Evolutionary conservation across 1,140 invertebrate genomes (phyloP).

Genomic region (Megalopta genalis): DNA sequence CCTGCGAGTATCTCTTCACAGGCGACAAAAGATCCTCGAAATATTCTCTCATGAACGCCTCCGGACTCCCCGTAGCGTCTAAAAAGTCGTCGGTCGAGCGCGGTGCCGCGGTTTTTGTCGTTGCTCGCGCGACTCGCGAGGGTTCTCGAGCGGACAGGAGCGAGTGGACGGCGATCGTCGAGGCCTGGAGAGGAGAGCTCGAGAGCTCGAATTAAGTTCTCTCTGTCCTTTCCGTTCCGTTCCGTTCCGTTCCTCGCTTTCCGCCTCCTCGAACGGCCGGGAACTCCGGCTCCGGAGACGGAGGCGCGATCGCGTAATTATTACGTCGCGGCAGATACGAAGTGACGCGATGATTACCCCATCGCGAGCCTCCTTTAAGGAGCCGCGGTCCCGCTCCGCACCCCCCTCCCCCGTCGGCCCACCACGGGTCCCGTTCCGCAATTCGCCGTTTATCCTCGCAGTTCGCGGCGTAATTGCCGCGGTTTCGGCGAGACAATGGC

Average conservation of each 20-base stretch:
- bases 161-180: not conserved
- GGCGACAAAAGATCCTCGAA: not conserved
- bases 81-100: not conserved
- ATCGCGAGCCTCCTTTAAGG: slow-evolving; percentile 49
- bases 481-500: slow-evolving; percentile 36
- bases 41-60: not conserved
- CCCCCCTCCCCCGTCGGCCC: not conserved
- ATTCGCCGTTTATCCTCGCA: slow-evolving; percentile 53
- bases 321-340: slow-evolving; percentile 62
- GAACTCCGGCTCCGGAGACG: slow-evolving; percentile 33
- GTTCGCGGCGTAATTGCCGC: slow-evolving; percentile 35
- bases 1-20: not conserved
- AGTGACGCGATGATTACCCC: slow-evolving; percentile 69
- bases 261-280: slow-evolving; percentile 40
- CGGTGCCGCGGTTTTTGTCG: not conserved
- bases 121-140: not conserved
- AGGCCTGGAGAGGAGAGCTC: not conserved
- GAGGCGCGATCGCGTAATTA: slow-evolving; percentile 68
- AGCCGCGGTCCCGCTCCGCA: slow-evolving; percentile 22
- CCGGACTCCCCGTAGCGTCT: not conserved
- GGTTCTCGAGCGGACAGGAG: slow-evolving; percentile 17
- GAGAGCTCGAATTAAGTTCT: slow-evolving; percentile 55
- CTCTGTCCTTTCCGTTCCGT: slow-evolving; percentile 25
- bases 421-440: not conserved
- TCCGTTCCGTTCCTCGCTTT: slow-evolving; percentile 22